Evolutionary conservation across 2,797 vertebrate species (phyloP).

Genomic region (Zenarchopterus dispar): DNA sequence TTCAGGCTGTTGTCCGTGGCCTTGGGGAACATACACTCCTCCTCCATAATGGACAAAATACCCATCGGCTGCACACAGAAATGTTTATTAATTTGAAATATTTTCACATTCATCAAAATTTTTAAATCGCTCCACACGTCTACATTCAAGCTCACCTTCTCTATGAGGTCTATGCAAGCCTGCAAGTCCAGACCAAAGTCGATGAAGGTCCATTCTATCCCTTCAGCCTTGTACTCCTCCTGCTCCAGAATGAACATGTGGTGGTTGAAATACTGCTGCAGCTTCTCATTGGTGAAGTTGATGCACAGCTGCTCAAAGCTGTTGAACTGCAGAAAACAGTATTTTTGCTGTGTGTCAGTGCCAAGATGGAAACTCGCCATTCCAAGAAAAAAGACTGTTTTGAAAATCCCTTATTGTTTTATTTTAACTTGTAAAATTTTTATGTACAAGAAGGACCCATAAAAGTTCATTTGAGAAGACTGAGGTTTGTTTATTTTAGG

Average conservation of each 20-base stretch:
- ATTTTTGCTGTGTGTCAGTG: neutral
- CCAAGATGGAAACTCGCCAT: no score
- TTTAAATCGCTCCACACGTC: no score
- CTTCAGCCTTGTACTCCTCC: slow-evolving; percentile 67
- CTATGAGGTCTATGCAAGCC: slow-evolving; percentile 82
- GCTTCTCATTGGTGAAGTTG: slow-evolving; percentile 90
- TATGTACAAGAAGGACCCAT: no score
- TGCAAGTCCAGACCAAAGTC: slow-evolving; percentile 80
- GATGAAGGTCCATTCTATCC: slow-evolving; percentile 78
- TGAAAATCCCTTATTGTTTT: no score
- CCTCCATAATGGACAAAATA: slow-evolving; percentile 80
- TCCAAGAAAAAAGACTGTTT: no score
- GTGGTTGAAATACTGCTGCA: slow-evolving; percentile 91
- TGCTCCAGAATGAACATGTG: slow-evolving; percentile 87
- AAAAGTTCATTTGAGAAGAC: no score
- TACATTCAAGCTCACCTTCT: slow-evolving; percentile 70
- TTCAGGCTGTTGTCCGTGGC: slow-evolving; percentile 82
- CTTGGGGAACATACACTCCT: slow-evolving; percentile 88
- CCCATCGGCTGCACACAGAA: slow-evolving; percentile 82
- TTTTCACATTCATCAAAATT: no score
- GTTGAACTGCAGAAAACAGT: slow-evolving; percentile 71
- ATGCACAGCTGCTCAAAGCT: slow-evolving; percentile 89
- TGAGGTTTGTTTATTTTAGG: no score
- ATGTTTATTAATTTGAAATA: neutral
- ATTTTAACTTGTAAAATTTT: no score